Percentiles rank a stretch among this genome's conserved stretches.
phyloP scores from a whole-genome alignment of 2,888 invertebrate genomes.

The Eristalis arbustorum region DNA sequence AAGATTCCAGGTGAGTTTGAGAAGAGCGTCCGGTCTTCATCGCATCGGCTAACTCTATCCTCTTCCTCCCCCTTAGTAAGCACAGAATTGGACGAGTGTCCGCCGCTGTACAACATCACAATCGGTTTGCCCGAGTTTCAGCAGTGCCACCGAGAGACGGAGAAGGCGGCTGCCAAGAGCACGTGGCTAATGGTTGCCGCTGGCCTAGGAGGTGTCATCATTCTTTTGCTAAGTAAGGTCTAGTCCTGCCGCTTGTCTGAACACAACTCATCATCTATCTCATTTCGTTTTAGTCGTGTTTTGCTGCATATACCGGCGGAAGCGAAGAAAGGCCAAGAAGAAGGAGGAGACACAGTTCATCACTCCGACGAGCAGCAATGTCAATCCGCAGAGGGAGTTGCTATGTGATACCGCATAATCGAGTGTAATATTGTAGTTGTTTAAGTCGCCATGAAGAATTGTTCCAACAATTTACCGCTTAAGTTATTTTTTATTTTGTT shows the following conservation, averaged over 20 bases:
- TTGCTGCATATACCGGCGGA: slow-evolving; percentile 74
- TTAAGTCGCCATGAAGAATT: background rate
- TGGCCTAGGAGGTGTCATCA: slow-evolving; percentile 73
- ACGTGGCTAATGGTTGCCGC: slow-evolving; percentile 75
- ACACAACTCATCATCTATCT: background rate
- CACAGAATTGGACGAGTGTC: slow-evolving; percentile 74
- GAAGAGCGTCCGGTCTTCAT: background rate
- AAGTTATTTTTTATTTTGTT: slow-evolving; percentile 1
- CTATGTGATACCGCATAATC: slow-evolving; percentile 57
- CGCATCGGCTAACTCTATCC: background rate
- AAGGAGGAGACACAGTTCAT: slow-evolving; percentile 64
- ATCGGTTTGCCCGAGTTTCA: slow-evolving; percentile 75
- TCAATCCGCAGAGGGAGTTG: slow-evolving; percentile 46
- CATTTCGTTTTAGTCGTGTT: slow-evolving; percentile 72
- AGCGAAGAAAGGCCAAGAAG: slow-evolving; percentile 73
- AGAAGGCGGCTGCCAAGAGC: slow-evolving; percentile 74
- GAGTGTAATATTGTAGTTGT: slow-evolving; percentile 27
- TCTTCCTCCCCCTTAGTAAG: slow-evolving; percentile 72
- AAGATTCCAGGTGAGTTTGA: slow-evolving; percentile 74
- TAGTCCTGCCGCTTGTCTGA: background rate
- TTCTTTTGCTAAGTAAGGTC: slow-evolving; percentile 75
- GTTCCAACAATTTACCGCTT: background rate
- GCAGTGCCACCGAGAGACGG: slow-evolving; percentile 72
- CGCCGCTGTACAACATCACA: slow-evolving; percentile 77
- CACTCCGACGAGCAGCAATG: slow-evolving; percentile 37